Conservation (phyloP, 1,140 invertebrate species). For the Oreohelix idahoensis region DNA sequence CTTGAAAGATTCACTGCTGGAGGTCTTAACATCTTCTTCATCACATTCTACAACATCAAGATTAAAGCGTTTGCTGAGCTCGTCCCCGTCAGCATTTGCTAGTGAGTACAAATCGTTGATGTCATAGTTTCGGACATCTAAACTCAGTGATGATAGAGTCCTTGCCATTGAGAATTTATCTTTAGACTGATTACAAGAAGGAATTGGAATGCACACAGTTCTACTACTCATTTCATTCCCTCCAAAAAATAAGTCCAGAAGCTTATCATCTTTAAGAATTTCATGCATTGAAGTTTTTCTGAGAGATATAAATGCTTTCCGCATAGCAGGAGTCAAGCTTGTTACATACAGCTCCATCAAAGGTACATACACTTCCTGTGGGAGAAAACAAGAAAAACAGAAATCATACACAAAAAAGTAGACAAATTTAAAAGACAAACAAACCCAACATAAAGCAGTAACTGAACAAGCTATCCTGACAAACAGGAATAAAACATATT, state of each 20-base stretch:
- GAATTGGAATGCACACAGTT: not conserved
- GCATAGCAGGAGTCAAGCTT: not conserved
- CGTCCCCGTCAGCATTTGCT: slow-evolving; percentile 29
- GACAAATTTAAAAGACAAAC: too few species aligned
- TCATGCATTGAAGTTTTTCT: not conserved
- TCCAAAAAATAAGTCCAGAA: slow-evolving; percentile 25
- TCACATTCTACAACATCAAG: slow-evolving; percentile 3
- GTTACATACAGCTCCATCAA: slow-evolving; percentile 4
- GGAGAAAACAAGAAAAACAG: not conserved
- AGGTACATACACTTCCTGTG: not conserved
- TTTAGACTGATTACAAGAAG: not conserved
- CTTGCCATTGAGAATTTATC: slow-evolving; percentile 29
- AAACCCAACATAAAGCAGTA: too few species aligned
- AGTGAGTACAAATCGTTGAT: slow-evolving; percentile 31
- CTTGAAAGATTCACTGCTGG: slow-evolving; percentile 4
- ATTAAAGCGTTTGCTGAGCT: not conserved
- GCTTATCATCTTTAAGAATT: slow-evolving; percentile 24
- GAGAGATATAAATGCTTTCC: not conserved
- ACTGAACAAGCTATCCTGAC: too few species aligned
- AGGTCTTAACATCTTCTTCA: slow-evolving; percentile 5
- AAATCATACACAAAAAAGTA: not conserved
- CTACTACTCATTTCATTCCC: not conserved
- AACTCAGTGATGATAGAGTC: slow-evolving; percentile 24
- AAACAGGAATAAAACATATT: too few species aligned
- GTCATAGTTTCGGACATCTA: slow-evolving; percentile 12